A percentile compares a stretch with the other conserved stretches of the same genome.
phyloP scores from a whole-genome alignment of 2,797 vertebrate species.

The Myotis pilosus region DNA sequence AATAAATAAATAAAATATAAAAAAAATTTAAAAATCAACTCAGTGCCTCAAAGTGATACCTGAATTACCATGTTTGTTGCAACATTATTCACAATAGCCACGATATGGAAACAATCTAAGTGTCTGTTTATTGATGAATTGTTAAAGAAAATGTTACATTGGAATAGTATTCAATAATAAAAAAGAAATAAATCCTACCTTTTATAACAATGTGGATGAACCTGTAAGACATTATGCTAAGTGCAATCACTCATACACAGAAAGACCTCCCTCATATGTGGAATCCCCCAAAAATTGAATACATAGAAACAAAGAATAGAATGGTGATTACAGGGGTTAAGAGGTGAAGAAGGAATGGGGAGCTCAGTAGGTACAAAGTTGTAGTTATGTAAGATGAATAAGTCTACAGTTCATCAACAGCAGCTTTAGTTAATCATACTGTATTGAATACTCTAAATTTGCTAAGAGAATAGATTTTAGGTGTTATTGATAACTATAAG shows the following conservation, averaged over 20 bases:
- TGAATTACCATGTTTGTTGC: background rate
- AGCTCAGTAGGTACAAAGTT: background rate
- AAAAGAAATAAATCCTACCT: background rate
- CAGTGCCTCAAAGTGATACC: background rate
- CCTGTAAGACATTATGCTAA: background rate
- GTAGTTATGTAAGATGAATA: background rate
- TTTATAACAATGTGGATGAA: background rate
- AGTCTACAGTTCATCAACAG: background rate
- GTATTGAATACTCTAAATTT: background rate
- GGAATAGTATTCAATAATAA: background rate
- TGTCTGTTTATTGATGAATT: background rate
- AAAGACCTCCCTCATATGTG: background rate
- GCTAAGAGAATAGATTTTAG: background rate
- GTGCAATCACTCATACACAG: background rate
- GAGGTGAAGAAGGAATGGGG: background rate
- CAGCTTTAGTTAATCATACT: background rate
- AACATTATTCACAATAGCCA: background rate
- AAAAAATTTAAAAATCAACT: background rate
- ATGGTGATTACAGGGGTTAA: background rate
- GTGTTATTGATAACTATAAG: background rate
- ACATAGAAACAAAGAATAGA: background rate
- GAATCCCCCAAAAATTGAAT: background rate
- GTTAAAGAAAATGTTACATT: background rate
- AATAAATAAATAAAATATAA: too few relatives aligned
- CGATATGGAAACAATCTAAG: background rate